A percentile compares a stretch with the other conserved stretches of the same genome.
Evolutionary conservation across 2,113 vertebrate species (phyloP).

Genomic region (Nestor notabilis): DNA sequence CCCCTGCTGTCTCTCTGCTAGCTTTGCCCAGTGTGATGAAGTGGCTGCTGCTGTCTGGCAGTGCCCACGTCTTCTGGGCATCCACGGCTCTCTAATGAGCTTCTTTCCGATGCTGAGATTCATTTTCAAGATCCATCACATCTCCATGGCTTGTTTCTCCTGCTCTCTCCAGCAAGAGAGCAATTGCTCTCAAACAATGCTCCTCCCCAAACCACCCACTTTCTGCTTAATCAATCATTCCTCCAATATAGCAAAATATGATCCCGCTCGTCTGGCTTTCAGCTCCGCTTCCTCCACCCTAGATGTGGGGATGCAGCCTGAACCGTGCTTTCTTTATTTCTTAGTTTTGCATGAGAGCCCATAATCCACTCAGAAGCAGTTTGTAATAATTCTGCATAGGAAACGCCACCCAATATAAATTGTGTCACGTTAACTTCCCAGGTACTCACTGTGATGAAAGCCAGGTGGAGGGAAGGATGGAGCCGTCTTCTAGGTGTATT

Average conservation of each 20-base stretch:
- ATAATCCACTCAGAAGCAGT: background rate
- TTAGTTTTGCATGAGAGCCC: constrained; percentile 1
- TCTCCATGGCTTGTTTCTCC: background rate
- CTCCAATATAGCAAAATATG: fast-evolving
- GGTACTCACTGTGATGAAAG: background rate
- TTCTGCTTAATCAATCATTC: background rate
- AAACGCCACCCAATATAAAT: background rate
- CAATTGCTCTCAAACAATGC: too few species aligned
- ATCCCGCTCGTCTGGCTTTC: fast-evolving
- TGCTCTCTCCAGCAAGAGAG: background rate
- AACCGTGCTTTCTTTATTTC: background rate
- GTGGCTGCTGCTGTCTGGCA: background rate
- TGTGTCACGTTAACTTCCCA: fast-evolving
- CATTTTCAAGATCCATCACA: background rate
- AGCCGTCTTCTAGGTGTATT: background rate
- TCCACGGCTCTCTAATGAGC: background rate
- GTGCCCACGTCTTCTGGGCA: background rate
- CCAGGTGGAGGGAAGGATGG: background rate
- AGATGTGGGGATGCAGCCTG: background rate
- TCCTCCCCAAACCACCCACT: background rate
- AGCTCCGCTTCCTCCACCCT: background rate
- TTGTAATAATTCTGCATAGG: background rate
- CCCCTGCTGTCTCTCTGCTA: background rate
- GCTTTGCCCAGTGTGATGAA: fast-evolving
- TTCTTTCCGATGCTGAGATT: background rate